Evolutionary conservation across 2,888 invertebrate genomes (phyloP), one percentile per base, ranked within the genome.

Genomic region (Neoitamus cyanurus): DNA sequence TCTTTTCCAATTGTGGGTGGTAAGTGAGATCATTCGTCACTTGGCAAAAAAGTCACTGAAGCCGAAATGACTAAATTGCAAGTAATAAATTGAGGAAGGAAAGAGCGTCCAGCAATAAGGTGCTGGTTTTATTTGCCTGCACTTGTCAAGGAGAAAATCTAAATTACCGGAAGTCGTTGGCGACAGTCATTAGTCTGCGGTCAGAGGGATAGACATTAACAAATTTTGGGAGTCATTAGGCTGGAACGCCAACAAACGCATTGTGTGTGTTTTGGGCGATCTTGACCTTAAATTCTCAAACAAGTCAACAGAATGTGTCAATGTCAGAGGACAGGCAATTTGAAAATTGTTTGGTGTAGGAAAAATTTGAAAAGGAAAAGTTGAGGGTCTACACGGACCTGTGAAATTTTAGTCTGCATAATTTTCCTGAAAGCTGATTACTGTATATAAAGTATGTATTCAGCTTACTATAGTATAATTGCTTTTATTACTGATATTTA

Each of bases 231-330:
- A 58, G 58, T 58, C 58, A 58, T 58, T 58, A 58, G 25, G 20
- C 31, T 73, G 31, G 73, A 73, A 36, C 73, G 20, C 37, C 15
- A 36, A 73, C 73, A 73, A 20, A 34, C n/a, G 31, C 15, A 73
- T 73, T 73, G 58, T 25, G 25, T 20, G 20, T 25, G 58, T 25
- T 58, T 15, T 0, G 31, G 20, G 20, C 36, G 73, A 36, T 36
- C 73, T 73, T 73, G 73, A 73, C 73, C 73, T 73, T 73, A 73
- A 70, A 31, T 31, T 31, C 31, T 25, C 9, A 70, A 70, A 70
- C 13, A 70, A 70, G 70, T 58, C 58, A 25, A 9, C 58, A 58
- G 20, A 58, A 58, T 9, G 48, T 9, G 48, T 48, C 25, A 58
- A 25, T 58, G 15, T 58, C 58, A 58, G 20, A 58, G 58, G 58